Evolutionary conservation across 2,888 invertebrate species (phyloP).

Genomic region (Plebejus melissa): DNA sequence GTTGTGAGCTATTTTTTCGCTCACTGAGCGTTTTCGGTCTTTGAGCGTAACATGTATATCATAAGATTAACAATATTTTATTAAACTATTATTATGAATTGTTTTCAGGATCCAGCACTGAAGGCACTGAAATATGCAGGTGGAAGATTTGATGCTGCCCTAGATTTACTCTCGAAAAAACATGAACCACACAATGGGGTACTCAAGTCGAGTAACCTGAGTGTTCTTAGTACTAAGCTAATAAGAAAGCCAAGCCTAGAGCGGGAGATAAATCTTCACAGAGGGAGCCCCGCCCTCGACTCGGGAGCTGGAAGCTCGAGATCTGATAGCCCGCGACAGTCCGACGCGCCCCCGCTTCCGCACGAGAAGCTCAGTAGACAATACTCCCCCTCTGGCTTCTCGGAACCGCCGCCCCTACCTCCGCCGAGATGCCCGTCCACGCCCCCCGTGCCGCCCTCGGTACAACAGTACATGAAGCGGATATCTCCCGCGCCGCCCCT

Average conservation of each 20-base stretch:
- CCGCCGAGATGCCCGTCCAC: slow-evolving; percentile 86
- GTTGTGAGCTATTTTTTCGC: no score
- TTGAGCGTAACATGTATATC: no score
- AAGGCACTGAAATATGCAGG: slow-evolving; percentile 84
- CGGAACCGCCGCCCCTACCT: slow-evolving; percentile 85
- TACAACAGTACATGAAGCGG: slow-evolving; percentile 77
- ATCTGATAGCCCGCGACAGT: slow-evolving; percentile 91
- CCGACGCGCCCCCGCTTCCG: slow-evolving; percentile 79
- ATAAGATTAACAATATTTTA: no score
- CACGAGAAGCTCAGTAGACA: slow-evolving; percentile 83
- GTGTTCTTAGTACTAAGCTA: slow-evolving; percentile 83
- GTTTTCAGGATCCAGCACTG: slow-evolving; percentile 82
- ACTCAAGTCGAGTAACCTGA: slow-evolving; percentile 75
- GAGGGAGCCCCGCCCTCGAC: slow-evolving; percentile 92
- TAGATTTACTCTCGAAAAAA: slow-evolving; percentile 83
- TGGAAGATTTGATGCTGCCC: slow-evolving; percentile 84
- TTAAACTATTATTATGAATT: slow-evolving; percentile 8
- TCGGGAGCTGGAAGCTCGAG: slow-evolving; percentile 93
- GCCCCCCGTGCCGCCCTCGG: slow-evolving; percentile 82
- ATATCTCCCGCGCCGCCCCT: slow-evolving; percentile 82
- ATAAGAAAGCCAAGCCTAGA: slow-evolving; percentile 94
- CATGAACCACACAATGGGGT: slow-evolving; percentile 78
- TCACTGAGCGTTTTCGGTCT: no score
- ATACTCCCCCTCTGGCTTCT: slow-evolving; percentile 83
- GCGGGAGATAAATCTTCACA: slow-evolving; percentile 85